These are phyloP conservation scores for Xestia rhomboidea DNA, from an alignment of 2,888 invertebrate species.

Conservation along the genomic window DNA sequence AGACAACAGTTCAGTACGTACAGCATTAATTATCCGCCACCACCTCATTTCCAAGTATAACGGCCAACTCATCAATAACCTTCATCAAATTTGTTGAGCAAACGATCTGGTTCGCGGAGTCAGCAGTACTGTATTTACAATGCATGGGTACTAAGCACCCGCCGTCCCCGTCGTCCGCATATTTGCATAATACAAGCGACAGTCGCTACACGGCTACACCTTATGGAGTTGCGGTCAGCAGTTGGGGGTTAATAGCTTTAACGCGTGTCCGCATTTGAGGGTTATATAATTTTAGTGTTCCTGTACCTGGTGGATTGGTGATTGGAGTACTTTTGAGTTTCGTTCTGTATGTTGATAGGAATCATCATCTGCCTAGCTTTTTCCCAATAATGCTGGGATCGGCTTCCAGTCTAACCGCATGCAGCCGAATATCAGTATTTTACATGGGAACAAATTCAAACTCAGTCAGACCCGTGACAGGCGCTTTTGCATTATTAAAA, in stretches of 20 bases:
- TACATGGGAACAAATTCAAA: no score
- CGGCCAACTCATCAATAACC: slow-evolving; percentile 74
- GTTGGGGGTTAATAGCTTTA: slow-evolving; percentile 59
- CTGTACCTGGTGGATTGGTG: not conserved
- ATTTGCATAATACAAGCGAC: slow-evolving; percentile 67
- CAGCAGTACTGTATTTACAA: slow-evolving; percentile 61
- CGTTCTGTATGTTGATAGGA: no score
- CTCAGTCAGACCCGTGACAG: no score
- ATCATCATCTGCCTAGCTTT: no score
- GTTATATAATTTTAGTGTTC: slow-evolving; percentile 35
- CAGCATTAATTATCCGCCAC: slow-evolving; percentile 60
- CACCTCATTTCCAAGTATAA: slow-evolving; percentile 68
- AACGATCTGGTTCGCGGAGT: slow-evolving; percentile 69
- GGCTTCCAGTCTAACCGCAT: no score
- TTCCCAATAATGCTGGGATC: no score
- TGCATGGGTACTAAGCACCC: slow-evolving; percentile 60
- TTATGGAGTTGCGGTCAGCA: slow-evolving; percentile 59
- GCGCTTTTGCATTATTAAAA: no score
- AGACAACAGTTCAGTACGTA: slow-evolving; percentile 47
- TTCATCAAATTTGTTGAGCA: slow-evolving; percentile 73
- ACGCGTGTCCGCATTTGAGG: slow-evolving; percentile 27
- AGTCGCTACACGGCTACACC: slow-evolving; percentile 45
- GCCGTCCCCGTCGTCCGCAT: slow-evolving; percentile 46
- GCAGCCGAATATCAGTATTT: no score
- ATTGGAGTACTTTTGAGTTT: slow-evolving; percentile 1